Evolutionary conservation across 2,113 vertebrate genomes (phyloP), one percentile per base, ranked within the genome.

Genomic region (Lepidothrix coronata): DNA sequence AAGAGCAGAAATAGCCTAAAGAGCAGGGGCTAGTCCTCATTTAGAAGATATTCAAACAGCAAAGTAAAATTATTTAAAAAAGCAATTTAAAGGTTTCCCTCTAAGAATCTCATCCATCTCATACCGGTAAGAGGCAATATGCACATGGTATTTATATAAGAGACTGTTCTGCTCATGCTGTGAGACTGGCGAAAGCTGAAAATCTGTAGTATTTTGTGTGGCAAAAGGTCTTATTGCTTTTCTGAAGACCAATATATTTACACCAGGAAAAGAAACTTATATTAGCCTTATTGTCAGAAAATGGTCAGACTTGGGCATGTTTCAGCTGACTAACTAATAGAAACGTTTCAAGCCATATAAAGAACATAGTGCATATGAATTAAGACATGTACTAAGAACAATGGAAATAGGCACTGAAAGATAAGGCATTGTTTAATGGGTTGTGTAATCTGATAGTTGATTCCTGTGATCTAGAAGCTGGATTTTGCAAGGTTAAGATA

Each of bases 341-440:
- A 85, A 91, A 65, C 2, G 0, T 91, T 95, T 80, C 72, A 87
- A 84, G 65, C 20, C 52, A 65, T 54, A 27, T 52, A 37, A 86
- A 66, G 33, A 70, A 72, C 35, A 94, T n/a, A 37, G 61, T 0
- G 2, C 2, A 0, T 22, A 41, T 58, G 88, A 93, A 96, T 95
- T 92, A 89, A 96, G 96, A 96, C 0, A 0, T 65, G 31, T 58
- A 35, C 27, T 35, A 81, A 88, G 76, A 91, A 96, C 79, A 96
- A 78, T 72, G 24, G 65, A 92, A 94, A 84, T 61, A 92, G 88
- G 88, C 82, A 93, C 61, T 91, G 88, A 96, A 92, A 96, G 79
- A 84, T 94, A 94, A 93, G 88, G 83, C 63, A 44, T 51, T 85
- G 63, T 91, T 96, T 95, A 95, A 93, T 78, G 79, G 61, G 28